Evolutionary conservation across 2,797 vertebrate species (phyloP).

Genomic region (Danio choprae): DNA sequence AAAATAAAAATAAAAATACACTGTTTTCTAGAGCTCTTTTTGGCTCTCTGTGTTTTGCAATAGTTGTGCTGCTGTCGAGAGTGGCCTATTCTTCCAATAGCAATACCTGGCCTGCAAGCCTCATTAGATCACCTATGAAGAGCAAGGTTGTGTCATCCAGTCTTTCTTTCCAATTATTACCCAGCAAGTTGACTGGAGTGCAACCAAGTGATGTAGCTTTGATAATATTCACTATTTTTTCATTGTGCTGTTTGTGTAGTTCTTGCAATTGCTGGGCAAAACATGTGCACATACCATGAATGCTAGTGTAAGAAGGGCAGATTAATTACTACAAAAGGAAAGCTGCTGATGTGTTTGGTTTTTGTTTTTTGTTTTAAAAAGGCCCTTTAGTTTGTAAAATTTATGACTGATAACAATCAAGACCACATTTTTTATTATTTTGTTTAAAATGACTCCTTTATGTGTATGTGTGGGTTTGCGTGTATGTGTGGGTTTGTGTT

Average conservation of each 20-base stretch:
- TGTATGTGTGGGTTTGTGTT: too few relatives aligned
- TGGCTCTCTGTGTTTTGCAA: neutral
- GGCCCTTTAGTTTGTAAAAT: too few relatives aligned
- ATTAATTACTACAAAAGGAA: neutral
- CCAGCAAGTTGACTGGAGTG: neutral
- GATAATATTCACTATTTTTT: conserved; percentile 65
- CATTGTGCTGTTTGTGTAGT: conserved; percentile 13
- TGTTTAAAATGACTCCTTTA: too few relatives aligned
- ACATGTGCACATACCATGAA: neutral
- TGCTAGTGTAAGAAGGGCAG: conserved; percentile 3
- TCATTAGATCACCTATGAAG: neutral
- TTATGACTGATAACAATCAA: too few relatives aligned
- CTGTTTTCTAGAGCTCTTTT: neutral
- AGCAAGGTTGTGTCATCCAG: conserved; percentile 12
- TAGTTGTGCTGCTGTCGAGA: neutral
- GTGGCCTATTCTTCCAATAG: conserved; percentile 1
- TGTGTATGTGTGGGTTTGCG: too few relatives aligned
- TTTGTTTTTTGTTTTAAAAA: too few relatives aligned
- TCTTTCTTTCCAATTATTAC: conserved; percentile 21
- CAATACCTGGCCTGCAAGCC: neutral
- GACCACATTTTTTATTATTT: too few relatives aligned
- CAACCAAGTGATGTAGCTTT: conserved; percentile 66
- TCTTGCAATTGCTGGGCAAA: conserved; percentile 24
- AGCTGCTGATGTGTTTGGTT: neutral
- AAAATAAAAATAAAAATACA: neutral